phyloP scores from a whole-genome alignment of 1,140 invertebrate species.

The Pseudomyrmex cubaensis region DNA sequence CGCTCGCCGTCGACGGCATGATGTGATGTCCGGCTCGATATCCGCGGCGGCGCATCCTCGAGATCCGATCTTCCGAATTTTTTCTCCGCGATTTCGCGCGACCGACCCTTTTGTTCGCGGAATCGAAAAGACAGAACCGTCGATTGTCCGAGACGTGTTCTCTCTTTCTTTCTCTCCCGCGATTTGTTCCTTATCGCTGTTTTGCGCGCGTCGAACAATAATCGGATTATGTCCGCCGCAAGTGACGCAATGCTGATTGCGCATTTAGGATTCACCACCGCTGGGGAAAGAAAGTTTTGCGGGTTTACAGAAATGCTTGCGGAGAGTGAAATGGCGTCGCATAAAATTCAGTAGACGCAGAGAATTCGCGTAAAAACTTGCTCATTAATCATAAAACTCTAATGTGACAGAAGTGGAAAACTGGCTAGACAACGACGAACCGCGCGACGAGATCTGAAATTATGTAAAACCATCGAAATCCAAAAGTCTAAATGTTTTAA shows the following conservation, averaged over 20 bases:
- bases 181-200: not conserved
- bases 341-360: not conserved
- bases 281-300: not conserved
- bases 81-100: conserved; percentile 14
- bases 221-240: conserved; percentile 12
- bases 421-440: not conserved
- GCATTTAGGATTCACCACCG: not conserved
- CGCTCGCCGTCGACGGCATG: not conserved
- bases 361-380: not conserved
- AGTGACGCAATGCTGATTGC: not conserved
- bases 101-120: not conserved
- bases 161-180: too few species aligned
- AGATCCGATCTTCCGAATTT: not conserved
- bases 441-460: not conserved
- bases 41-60: not conserved
- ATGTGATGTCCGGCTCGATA: not conserved
- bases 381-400: not conserved
- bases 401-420: not conserved
- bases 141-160: not conserved
- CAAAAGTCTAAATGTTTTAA: not conserved
- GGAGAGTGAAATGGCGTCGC: not conserved
- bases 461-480: not conserved
- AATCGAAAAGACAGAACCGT: not conserved
- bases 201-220: not conserved
- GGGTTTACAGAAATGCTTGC: not conserved